Base-by-base conservation (phyloP, 2,888 invertebrate species). In the Dicycla oo region DNA sequence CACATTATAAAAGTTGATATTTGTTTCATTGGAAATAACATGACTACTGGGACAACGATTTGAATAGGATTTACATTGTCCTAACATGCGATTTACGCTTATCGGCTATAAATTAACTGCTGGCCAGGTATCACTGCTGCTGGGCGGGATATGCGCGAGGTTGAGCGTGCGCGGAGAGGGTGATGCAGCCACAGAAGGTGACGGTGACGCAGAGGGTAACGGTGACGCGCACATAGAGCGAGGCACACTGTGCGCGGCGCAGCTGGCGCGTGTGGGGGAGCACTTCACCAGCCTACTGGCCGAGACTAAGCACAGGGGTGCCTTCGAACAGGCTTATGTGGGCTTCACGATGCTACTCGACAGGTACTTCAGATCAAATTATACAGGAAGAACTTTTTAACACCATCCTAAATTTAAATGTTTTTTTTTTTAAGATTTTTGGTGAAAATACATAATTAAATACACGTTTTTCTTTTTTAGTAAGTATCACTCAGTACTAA, bases 291-390 rank as follows among this genome's bases (percentile, higher is more conserved):
- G 93, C 6, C 93, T 98, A 49, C 96, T 98, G 38, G 94, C 97
- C 0, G 97, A 97, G 90, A 98, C 98, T 0, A 98, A 98, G 91
- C 99, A 99, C 93, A 96, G 99, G 75, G 99, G 99, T 2, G 99
- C 99, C n/a, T 99, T 99, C 93, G 99, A 99, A 90, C 98, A 99
- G 93, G 99, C 98, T 0, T 98, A 98, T 89, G 97, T 98, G 18
- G 99, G 99, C 0, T 99, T 99, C 93, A 97, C 97, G 3, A 97
- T 97, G 87, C 94, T 99, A 60, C 97, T 98, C 81, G 93, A 96
- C 0, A 97, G 97, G 91, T 96, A 11, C 15, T 53, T 43, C 20
- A 34, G 34, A 34, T 34, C 34, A 34, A 34, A 34, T 34, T 34
- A 34, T 34, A 34, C 34, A 34, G 34, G 34, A 34, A 34, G 34